Percentiles rank a stretch among this genome's conserved stretches.
Conservation (phyloP, 1,140 invertebrate genomes). For the Macrobrachium rosenbergii region DNA sequence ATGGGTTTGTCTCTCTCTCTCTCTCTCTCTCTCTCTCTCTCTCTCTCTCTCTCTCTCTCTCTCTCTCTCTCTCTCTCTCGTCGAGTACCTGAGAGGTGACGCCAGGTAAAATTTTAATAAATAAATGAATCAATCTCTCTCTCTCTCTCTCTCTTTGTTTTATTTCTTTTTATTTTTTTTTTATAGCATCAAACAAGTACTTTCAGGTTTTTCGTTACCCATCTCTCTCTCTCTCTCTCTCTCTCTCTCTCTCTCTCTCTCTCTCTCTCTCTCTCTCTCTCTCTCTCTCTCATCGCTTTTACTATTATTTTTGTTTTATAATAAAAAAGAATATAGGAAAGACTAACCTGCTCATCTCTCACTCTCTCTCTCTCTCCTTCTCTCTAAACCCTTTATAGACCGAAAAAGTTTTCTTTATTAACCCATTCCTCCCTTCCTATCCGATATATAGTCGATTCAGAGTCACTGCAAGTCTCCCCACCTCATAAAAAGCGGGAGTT, state of each 20-base stretch:
- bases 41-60: constrained; percentile 28
- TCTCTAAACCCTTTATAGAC: neutral
- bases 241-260: constrained; percentile 12
- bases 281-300: neutral
- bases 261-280: neutral
- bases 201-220: neutral
- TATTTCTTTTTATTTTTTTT: neutral
- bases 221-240: neutral
- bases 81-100: no score
- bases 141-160: neutral
- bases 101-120: no score
- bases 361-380: neutral
- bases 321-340: no score
- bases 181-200: neutral
- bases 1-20: constrained; percentile 34
- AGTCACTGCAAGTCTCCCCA: neutral
- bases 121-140: neutral
- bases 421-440: neutral
- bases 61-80: constrained; percentile 13
- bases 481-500: no score
- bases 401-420: neutral
- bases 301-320: neutral
- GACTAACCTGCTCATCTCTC: neutral
- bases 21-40: constrained; percentile 37
- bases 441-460: neutral